Evolutionary conservation across 2,797 vertebrate species (phyloP), one percentile per base, ranked within the genome.

Genomic region (Etheostoma nigrum): DNA sequence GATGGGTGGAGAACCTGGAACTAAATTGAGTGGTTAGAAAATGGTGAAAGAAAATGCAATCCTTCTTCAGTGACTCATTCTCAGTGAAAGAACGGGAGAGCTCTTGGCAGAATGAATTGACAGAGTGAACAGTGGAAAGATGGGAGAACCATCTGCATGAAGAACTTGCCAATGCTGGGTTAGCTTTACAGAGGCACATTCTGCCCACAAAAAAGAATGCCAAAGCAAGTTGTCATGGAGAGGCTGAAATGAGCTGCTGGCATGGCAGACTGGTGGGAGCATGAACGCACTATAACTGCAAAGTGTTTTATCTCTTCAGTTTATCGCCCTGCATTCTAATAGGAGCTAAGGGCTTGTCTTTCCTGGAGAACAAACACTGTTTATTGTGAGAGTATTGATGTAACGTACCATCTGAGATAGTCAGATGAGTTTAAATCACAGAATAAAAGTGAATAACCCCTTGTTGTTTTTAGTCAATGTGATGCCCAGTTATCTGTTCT

Each of bases 71-170:
- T 77, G 68, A 72, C 55, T 71, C 64, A 67, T 58, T 82, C 65
- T 71, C 68, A 63, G 51, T 60, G 51, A 64, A 58, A 79, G 67
- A 47, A 75, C 60, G 64, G 49, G 21, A 64, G 36, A 52, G 44
- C 59, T 83, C 52, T 79, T 82, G 85, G 87, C 89, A 86, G 81
- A 76, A 48, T 51, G 65, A 69, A 74, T 74, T 74, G 75, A 74
- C 75, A 66, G 49, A 47, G 48, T 0, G 51, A 82, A 73, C 44
- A 78, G 73, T 49, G 64, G 58, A 73, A 67, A 78, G 73, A 79
- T 64, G 55, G 65, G 33, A 23, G 73, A 77, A 79, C 84, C 81
- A 88, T 86, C 86, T 86, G 88, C 65, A 81, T 76, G 52, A 81
- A 60, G 27, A 83, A 72, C 40, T 68, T 81, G 88, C 87, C 88